Percentiles rank a stretch among this genome's conserved stretches.
These are phyloP conservation scores for Hippopotamus amphibius DNA, from an alignment of 2,113 vertebrate genomes.

Conservation along the genomic window DNA sequence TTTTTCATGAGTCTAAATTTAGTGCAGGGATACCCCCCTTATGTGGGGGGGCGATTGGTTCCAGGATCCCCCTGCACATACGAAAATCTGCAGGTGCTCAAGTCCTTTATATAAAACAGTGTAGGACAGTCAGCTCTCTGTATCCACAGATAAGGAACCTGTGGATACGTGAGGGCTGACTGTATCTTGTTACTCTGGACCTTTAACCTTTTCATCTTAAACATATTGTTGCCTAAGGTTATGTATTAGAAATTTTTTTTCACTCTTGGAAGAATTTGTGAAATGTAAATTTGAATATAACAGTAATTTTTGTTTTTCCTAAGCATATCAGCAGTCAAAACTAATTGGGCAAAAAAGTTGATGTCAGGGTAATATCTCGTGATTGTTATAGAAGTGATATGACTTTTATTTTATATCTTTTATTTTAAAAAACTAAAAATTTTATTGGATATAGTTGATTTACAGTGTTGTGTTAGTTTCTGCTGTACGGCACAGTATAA, in stretches of 20 bases:
- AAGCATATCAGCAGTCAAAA: background rate
- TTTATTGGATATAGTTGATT: background rate
- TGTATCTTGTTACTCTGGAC: background rate
- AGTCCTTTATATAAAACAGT: background rate
- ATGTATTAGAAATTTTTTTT: slow-evolving; percentile 33
- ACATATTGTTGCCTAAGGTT: background rate
- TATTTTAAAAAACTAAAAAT: background rate
- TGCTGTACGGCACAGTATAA: background rate
- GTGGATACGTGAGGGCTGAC: background rate
- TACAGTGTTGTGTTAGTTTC: background rate
- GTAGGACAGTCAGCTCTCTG: background rate
- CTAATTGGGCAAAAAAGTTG: background rate
- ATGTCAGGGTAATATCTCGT: background rate
- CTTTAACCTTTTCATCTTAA: slow-evolving; percentile 9
- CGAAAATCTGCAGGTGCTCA: background rate
- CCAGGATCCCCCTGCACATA: background rate
- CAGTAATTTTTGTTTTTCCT: background rate
- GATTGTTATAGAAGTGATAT: background rate
- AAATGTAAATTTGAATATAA: background rate
- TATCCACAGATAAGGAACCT: background rate
- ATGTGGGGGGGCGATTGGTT: background rate
- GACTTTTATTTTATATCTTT: background rate
- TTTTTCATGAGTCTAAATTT: slow-evolving; percentile 31
- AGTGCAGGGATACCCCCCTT: background rate
- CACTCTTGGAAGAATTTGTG: background rate